Evolutionary conservation across 2,113 vertebrate genomes (phyloP), one percentile per base, ranked within the genome.

Genomic region (Asarcornis scutulata): DNA sequence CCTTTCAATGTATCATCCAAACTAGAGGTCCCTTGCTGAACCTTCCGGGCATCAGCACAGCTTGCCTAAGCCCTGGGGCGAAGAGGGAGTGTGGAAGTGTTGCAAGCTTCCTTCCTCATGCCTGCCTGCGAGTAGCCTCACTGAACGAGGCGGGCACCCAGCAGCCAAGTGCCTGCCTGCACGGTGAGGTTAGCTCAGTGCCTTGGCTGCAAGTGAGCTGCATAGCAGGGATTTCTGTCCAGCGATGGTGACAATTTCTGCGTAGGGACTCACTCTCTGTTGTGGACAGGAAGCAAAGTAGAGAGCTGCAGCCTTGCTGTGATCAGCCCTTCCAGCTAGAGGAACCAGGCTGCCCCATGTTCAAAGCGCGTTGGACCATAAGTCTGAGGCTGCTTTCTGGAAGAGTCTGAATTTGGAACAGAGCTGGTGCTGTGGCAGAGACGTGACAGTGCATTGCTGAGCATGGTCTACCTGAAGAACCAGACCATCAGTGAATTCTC

Each of bases 301-400:
- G 26, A 44, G 48, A 79, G 63, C 62, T 40, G 50, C 34, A 91
- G 27, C 48, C 55, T 76, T 13, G 9, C n/a, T 38, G 26, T 20
- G 34, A 31, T 79, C 38, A 71, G 32, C 53, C 89, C 48, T 74
- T 71, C 42, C 23, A 9, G 26, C 71, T n/a, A 36, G 82, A 91
- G 76, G 72, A 83, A 34, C 20, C 17, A 32, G 34, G 53, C 83
- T 92, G 76, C 23, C n/a, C 69, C 3, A 0, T 25, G 68, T 34
- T 32, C 46, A 78, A 34, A 93, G 95, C 69, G 32, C 0, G 1
- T 76, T 63, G 1, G 3, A 75, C 90, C 21, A 1, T 80, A 90
- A 86, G 83, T 90, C 60, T 83, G 73, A 31, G 73, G 14, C 69
- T 58, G 50, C 80, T 93, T 93, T 91, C 80, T 64, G 36, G 64